Evolutionary conservation across 2,888 invertebrate species (phyloP), one percentile per base, ranked within the genome.

Genomic region (Zaprionus bogoriensis): DNA sequence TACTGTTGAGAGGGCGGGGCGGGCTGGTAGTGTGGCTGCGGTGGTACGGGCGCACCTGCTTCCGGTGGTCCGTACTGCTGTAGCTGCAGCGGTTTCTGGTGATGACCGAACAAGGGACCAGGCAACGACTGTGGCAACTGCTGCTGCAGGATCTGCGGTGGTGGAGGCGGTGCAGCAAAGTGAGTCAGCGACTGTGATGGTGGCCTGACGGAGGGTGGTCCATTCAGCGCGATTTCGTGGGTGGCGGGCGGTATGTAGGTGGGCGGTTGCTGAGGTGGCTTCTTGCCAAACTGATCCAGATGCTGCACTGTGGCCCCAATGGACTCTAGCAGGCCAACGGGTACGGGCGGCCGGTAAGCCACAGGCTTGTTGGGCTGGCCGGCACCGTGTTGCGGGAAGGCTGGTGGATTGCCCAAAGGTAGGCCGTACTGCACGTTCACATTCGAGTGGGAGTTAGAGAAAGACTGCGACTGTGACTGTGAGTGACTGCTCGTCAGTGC

Each of bases 281-380:
- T 93, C 2, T 92, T 89, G 0, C 93, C 93, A 62, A 92, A 93
- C 14, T 91, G 89, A 81, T 94, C 94, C 73, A 94, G 93, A 14
- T 94, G 93, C 45, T 93, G 92, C 0, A 93, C 93, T 0, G 92
- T 92, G 48, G 94, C 93, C 0, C 93, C 95, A 66, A 94, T 93
- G 48, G 93, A 94, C 71, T 94, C 93, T 2, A 95, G 91, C 3
- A 96, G 89, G 0, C 95, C 95, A 47, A 93, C 92, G 0, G 95
- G 95, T 0, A 96, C 94, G 0, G 95, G 93, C n/a, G 95, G 94
- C 42, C 95, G 92, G 89, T 95, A 95, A 70, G 94, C 93, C 4
- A 95, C 92, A 0, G 96, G 96, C 27, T 92, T 92, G 45, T 72
- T 89, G 7, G 88, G 88, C 0, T 88, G 89, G 0, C 85, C 76